These are phyloP conservation scores for Gallinago nigripennis DNA, from an alignment of 2,797 vertebrate genomes.

Conservation along the genomic window DNA sequence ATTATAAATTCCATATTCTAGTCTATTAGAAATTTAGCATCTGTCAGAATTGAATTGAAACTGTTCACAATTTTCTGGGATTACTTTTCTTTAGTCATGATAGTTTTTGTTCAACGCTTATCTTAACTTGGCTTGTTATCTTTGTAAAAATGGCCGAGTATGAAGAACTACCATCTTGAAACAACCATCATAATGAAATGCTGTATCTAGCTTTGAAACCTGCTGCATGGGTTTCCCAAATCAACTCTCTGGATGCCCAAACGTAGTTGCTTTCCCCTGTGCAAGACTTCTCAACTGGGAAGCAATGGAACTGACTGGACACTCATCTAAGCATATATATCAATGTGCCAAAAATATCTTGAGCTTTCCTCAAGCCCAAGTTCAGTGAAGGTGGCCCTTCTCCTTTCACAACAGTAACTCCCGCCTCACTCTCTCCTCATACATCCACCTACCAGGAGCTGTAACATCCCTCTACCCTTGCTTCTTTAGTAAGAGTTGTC, in stretches of 20 bases:
- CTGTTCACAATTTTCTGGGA: not conserved
- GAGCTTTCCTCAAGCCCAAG: not conserved
- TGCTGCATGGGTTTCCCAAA: not conserved
- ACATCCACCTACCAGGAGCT: not conserved
- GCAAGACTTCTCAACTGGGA: not conserved
- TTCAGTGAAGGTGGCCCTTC: not conserved
- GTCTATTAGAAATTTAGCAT: not conserved
- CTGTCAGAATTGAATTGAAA: not conserved
- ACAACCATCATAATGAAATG: fast-evolving
- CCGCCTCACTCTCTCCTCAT: not conserved
- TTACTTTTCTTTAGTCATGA: not conserved
- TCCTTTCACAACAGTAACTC: not conserved
- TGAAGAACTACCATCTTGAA: not conserved
- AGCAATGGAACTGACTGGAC: not conserved
- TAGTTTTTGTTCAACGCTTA: not conserved
- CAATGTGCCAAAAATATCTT: not conserved
- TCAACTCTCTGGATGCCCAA: not conserved
- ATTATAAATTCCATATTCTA: no score
- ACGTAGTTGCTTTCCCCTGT: not conserved
- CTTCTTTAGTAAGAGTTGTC: not conserved
- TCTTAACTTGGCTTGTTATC: not conserved
- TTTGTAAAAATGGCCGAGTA: not conserved
- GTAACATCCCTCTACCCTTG: not conserved
- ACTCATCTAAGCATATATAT: not conserved
- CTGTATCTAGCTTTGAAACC: not conserved